A percentile compares a stretch with the other conserved stretches of the same genome.
Evolutionary conservation across 2,797 vertebrate genomes (phyloP).

Genomic region (Antrozous pallidus): DNA sequence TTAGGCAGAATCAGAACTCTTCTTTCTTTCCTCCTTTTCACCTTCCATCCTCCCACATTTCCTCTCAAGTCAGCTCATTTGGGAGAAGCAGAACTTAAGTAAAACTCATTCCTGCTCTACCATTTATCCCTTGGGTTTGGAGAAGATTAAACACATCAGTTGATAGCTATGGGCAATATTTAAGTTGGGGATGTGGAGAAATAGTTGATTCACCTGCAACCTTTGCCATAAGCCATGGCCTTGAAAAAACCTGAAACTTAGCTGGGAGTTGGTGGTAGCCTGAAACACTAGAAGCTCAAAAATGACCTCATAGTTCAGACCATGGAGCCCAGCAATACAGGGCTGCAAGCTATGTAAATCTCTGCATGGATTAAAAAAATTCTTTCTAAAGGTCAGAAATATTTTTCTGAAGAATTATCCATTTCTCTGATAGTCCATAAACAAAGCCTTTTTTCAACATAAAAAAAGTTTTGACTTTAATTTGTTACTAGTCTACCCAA

Average conservation of each 20-base stretch:
- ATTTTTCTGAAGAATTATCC: conserved; percentile 14
- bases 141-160: neutral
- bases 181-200: neutral
- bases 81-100: neutral
- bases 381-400: conserved; percentile 12
- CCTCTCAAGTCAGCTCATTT: neutral
- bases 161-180: neutral
- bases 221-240: neutral
- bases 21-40: neutral
- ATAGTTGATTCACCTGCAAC: neutral
- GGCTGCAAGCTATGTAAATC: neutral
- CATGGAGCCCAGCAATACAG: neutral
- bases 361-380: neutral
- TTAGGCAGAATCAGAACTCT: neutral
- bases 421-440: neutral
- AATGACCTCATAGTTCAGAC: neutral
- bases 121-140: neutral
- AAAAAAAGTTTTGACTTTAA: neutral
- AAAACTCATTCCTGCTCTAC: neutral
- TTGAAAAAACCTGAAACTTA: conserved; percentile 5
- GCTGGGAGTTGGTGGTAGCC: neutral
- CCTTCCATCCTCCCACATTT: neutral
- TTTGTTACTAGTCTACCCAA: neutral
- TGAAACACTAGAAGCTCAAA: neutral
- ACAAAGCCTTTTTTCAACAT: neutral